Base-by-base conservation (phyloP, 1,140 invertebrate genomes). In the Apis florea region DNA sequence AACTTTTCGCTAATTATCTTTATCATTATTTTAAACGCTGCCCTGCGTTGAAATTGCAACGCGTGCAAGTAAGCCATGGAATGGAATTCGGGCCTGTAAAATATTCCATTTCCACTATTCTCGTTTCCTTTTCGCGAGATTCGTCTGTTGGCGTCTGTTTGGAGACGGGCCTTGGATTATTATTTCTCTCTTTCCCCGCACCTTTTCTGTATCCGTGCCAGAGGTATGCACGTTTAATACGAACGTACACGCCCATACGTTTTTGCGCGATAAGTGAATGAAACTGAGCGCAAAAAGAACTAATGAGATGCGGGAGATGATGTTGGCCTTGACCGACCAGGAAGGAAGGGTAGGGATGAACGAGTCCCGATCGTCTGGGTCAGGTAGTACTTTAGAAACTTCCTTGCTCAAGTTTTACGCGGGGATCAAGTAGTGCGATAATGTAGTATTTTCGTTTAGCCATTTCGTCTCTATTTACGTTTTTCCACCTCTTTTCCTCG, bases 291-390 rank as follows among this genome's bases (percentile, higher is more conserved):
- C 84, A 88, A 88, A 88, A 88, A 88, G 84, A 83, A 88, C 78
- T 88, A 88, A 88, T 81, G 80, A 88, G 83, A 88, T 88, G 87
- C 87, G 83, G 81, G 81, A 88, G 88, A 89, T 87, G 87, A 90
- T 89, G 90, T 89, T 91, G 90, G 85, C 90, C 90, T 91, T 91
- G 90, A 91, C 90, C 89, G 90, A 91, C 88, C 90, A 86, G 87
- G 86, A 88, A 88, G 85, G 76, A 67, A 72, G 86, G 70, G 87
- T 88, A 88, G 87, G 87, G 87, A 88, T 88, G 84, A 85, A 85
- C 87, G 83, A 85, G 87, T 87, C 78, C 78, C 78, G 87, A 88
- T 88, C 86, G 87, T 88, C 87, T 88, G 87, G 87, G 87, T 88
- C 87, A 88, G 74, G 87, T 83, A 83, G 84, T 82, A 63, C 69